Evolutionary conservation across 2,113 vertebrate species (phyloP), one percentile per base, ranked within the genome.

Genomic region (Abramis brama): DNA sequence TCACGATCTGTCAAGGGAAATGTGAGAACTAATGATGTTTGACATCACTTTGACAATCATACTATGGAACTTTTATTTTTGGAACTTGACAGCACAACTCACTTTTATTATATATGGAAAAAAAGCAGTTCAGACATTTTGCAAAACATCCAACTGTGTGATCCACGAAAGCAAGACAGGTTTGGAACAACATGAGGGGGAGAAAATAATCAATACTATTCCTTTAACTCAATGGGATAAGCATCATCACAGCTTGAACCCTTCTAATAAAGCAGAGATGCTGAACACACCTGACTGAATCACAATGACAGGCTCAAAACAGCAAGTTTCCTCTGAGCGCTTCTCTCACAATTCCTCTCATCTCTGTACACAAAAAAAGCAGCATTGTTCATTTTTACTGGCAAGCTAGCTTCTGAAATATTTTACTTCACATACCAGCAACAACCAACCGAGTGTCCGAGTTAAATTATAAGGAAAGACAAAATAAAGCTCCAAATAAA

Each of bases 221-320:
- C 8, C 6, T n/a, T 74, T 27, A 50, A 15, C 13, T 27, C 23
- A 50, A 57, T 8, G 13, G 43, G 1, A 25, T 9, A 50, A 75
- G 23, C n/a, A 27, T 47, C 71, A 62, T 25, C 60, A 17, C 71
- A 75, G n/a, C 47, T 75, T 50, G 43, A 75, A 47, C 43, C 43
- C n/a, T 79, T 43, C 25, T 79, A 25, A 43, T 45, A 79, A 43
- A 45, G 57, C 57, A 45, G 33, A 27, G 73, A 23, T 75, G 73
- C 60, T 25, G 60, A 64, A 64, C 60, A 60, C 30, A 43, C 36
- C 43, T 43, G 70, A 74, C 39, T 13, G 70, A 47, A 74, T 74
- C 71, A 47, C 71, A 74, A 74, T 25, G 70, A 5, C 39, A 45
- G 70, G 39, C 23, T 62, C 36, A 19, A 5, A 39, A 43, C 55